Evolutionary conservation across 1,140 invertebrate species (phyloP).

Genomic region (Ditylenchus dipsaci): DNA sequence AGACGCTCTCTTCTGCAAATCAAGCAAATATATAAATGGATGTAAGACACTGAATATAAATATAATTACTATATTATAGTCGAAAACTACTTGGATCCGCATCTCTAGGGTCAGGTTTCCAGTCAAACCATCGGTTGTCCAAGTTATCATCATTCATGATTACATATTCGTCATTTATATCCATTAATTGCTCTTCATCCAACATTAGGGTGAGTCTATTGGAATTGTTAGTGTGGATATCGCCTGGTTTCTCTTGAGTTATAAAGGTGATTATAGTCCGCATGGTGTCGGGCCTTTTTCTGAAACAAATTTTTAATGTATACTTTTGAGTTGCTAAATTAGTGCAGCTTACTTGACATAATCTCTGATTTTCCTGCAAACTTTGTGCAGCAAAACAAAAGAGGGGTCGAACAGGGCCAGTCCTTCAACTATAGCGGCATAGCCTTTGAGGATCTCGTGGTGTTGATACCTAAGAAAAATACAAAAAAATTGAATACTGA

Average conservation of each 20-base stretch:
- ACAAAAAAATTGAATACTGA: too few relatives aligned
- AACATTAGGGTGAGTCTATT: conserved; percentile 21
- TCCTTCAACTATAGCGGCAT: conserved; percentile 87
- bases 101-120: conserved; percentile 51
- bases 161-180: conserved; percentile 54
- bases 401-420: conserved; percentile 83
- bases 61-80: too few relatives aligned
- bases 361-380: conserved; percentile 82
- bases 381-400: conserved; percentile 85
- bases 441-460: conserved; percentile 92
- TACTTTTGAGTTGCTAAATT: not conserved
- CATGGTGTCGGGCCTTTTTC: conserved; percentile 51
- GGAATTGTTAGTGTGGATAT: conserved; percentile 21
- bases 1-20: conserved; percentile 58
- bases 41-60: too few relatives aligned
- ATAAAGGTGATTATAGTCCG: conserved; percentile 55
- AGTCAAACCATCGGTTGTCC: conserved; percentile 38
- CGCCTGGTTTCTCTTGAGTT: conserved; percentile 48
- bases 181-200: conserved; percentile 20
- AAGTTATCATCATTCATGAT: conserved; percentile 42
- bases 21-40: not conserved
- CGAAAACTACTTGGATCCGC: conserved; percentile 44
- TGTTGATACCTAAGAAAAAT: conserved; percentile 73
- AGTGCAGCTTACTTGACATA: conserved; percentile 61
- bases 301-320: not conserved